Evolutionary conservation across 1,140 invertebrate species (phyloP).

Genomic region (Metaphire vulgaris): DNA sequence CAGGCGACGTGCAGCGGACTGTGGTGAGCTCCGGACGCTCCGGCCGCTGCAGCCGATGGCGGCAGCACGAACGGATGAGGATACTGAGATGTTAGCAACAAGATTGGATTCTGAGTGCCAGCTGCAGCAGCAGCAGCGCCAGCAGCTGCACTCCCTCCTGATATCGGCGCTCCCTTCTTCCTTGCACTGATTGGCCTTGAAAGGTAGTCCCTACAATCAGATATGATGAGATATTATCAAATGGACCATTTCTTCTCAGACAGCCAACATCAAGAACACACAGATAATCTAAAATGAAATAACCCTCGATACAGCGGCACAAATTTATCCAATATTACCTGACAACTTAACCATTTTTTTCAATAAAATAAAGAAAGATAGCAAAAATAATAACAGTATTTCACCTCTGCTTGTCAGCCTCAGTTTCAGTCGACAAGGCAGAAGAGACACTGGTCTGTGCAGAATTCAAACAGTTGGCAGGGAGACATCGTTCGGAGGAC

Average conservation of each 20-base stretch:
- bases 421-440: not conserved
- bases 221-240: too few relatives aligned
- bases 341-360: too few relatives aligned
- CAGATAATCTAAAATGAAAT: too few relatives aligned
- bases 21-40: not conserved
- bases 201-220: not conserved
- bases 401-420: too few relatives aligned
- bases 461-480: not conserved
- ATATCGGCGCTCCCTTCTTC: not conserved
- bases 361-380: too few relatives aligned
- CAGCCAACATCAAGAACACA: too few relatives aligned
- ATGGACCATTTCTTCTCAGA: too few relatives aligned
- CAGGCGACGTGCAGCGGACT: not conserved
- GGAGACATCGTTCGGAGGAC: not conserved
- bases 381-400: too few relatives aligned
- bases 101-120: not conserved
- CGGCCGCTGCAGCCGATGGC: not conserved
- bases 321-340: not conserved
- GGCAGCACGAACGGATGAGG: not conserved
- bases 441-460: not conserved
- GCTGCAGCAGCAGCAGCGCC: not conserved
- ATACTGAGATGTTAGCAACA: not conserved
- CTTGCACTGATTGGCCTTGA: not conserved
- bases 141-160: not conserved
- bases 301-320: too few relatives aligned